Evolutionary conservation across 2,113 vertebrate species (phyloP), one percentile per base, ranked within the genome.

Genomic region (Chunga burmeisteri): DNA sequence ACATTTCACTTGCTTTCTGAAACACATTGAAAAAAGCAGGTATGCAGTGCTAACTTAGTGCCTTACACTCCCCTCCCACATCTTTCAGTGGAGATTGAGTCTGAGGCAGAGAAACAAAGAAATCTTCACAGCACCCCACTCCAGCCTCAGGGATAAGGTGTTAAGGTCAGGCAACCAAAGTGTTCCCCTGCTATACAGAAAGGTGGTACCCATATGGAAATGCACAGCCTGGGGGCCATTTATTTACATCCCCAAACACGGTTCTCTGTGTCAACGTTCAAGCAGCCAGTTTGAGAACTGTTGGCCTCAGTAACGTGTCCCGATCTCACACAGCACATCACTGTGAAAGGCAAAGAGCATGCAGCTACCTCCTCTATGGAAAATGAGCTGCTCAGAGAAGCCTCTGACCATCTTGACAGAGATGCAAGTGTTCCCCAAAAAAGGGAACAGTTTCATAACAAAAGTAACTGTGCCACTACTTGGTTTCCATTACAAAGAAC

Each of bases 361-460:
- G 2, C 55, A 84, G 40, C 52, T 49, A 42, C 30, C 4, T 81
- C 55, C 47, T 56, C 36, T 25, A 14, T 8, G 25, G 46, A 80
- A 84, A 85, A 61, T 0, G 3, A 42, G 21, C 29, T 68, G 29
- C 63, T 42, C 10, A 13, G 29, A 72, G 53, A 62, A 75, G 25
- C 34, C 36, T 49, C 44, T n/a, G 19, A 55, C 14, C 9, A 52
- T 11, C 34, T 27, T 61, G 29, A 85, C 17, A 52, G 38, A 86
- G 13, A n/a, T 30, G 11, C 21, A 58, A 53, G 20, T 4, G 7
- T 8, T 59, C 29, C 53, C 21, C 2, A 0, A 27, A 11, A 49
- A 32, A 42, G 2, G 8, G 23, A 68, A 59, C 6, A 23, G n/a
- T 44, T 87, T 79, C 52, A 17, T 65, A 72, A 63, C n/a, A 63